phyloP scores from a whole-genome alignment of 2,797 vertebrate species.

The Prionace glauca region DNA sequence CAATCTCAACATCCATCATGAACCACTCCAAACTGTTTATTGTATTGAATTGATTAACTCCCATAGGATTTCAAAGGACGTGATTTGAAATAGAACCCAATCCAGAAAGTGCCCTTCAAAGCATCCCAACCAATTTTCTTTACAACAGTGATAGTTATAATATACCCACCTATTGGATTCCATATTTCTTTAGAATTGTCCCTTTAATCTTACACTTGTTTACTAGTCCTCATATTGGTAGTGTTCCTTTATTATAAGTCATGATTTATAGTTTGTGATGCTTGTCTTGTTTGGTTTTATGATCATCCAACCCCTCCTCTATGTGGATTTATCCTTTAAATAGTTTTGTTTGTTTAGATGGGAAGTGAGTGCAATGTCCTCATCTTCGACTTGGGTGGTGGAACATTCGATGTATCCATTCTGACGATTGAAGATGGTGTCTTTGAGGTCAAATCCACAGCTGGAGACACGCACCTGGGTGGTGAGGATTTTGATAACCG shows the following conservation, averaged over 20 bases:
- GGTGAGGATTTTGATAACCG: conserved; percentile 74
- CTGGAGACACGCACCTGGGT: conserved; percentile 69
- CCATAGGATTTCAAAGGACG: background rate
- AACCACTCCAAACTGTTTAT: background rate
- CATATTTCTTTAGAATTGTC: background rate
- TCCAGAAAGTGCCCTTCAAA: background rate
- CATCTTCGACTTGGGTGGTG: conserved; percentile 71
- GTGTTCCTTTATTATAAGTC: background rate
- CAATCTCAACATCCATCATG: background rate
- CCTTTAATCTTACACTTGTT: background rate
- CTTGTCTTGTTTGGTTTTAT: background rate
- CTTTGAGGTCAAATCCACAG: conserved; percentile 72
- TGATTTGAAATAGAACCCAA: background rate
- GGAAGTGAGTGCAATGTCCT: conserved; percentile 68
- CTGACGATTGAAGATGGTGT: conserved; percentile 72
- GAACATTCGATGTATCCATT: conserved; percentile 72
- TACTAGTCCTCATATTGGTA: background rate
- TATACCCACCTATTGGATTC: background rate
- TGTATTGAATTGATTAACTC: background rate
- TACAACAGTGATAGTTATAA: background rate
- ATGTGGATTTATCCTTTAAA: background rate
- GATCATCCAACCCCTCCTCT: background rate
- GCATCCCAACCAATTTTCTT: background rate
- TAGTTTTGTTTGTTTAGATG: conserved; percentile 50
- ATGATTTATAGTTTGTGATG: background rate